Percentiles rank a stretch among this genome's conserved stretches.
These are phyloP conservation scores for Pteronotus mesoamericanus DNA, from an alignment of 2,797 vertebrate genomes.

Conservation along the genomic window DNA sequence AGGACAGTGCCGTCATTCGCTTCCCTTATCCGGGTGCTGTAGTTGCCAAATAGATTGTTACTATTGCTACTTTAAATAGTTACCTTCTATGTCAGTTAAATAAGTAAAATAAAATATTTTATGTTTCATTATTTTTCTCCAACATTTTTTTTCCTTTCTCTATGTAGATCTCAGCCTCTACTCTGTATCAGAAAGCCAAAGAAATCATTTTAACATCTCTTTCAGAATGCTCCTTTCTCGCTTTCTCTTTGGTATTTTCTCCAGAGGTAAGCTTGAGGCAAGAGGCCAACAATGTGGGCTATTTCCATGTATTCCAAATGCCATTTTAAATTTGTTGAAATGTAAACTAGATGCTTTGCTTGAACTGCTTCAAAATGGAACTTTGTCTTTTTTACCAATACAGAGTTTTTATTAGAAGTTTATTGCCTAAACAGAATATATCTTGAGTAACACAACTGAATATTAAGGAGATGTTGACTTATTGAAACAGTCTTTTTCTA, in stretches of 20 bases:
- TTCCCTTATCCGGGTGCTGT: neutral
- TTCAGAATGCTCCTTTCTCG: neutral
- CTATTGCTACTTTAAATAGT: neutral
- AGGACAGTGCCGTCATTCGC: neutral
- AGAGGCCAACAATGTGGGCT: neutral
- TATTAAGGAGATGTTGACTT: neutral
- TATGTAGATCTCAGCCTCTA: neutral
- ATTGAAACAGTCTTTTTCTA: neutral
- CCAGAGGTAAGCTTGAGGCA: neutral
- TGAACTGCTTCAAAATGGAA: neutral
- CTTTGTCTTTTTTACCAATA: neutral
- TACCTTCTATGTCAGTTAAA: neutral
- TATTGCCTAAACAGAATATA: neutral
- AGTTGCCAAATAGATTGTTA: neutral
- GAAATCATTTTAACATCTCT: neutral
- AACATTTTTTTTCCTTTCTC: neutral
- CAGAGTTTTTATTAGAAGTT: neutral
- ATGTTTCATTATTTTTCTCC: neutral
- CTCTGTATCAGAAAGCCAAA: neutral
- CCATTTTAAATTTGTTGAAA: neutral
- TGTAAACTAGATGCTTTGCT: neutral
- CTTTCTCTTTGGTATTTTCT: neutral
- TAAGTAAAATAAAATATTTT: neutral
- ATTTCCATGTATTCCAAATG: neutral
- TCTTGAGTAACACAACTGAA: neutral